phyloP scores from a whole-genome alignment of 2,888 invertebrate genomes.

The Lymantria dispar region DNA sequence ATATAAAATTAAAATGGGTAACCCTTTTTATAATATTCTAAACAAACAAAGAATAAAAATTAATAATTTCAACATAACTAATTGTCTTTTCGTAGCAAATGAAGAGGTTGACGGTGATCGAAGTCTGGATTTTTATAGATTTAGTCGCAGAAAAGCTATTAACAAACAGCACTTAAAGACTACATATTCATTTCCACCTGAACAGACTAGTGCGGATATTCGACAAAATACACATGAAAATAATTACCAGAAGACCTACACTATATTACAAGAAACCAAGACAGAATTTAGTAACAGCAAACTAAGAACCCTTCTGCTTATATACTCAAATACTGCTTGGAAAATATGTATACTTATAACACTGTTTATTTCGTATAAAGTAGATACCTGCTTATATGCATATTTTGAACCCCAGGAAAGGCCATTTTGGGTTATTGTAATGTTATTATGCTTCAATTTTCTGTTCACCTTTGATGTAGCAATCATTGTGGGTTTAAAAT shows the following conservation, averaged over 20 bases:
- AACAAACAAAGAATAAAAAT: constrained; percentile 2
- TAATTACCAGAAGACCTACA: constrained; percentile 57
- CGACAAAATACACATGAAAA: constrained; percentile 44
- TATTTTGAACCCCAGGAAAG: constrained; percentile 48
- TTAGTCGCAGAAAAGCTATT: constrained; percentile 44
- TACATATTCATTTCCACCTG: constrained; percentile 11
- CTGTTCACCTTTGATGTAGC: constrained; percentile 61
- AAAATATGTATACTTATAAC: constrained; percentile 58
- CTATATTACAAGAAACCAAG: constrained; percentile 64
- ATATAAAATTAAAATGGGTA: constrained; percentile 4
- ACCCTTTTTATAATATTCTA: constrained; percentile 16
- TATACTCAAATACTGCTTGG: constrained; percentile 67
- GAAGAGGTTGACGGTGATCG: constrained; percentile 29
- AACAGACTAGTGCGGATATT: constrained; percentile 29
- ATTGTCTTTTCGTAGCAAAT: constrained; percentile 17
- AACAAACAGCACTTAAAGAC: constrained; percentile 27
- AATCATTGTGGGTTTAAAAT: constrained; percentile 63
- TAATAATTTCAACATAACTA: background rate
- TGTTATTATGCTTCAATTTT: constrained; percentile 56
- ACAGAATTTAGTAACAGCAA: constrained; percentile 61
- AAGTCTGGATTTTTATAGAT: constrained; percentile 58
- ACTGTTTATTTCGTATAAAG: constrained; percentile 58
- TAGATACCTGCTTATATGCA: constrained; percentile 67
- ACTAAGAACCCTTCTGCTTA: constrained; percentile 55
- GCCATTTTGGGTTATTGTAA: constrained; percentile 51